These are phyloP conservation scores for Parauchenoglanis punctatus DNA, from an alignment of 2,797 vertebrate species.

Conservation along the genomic window DNA sequence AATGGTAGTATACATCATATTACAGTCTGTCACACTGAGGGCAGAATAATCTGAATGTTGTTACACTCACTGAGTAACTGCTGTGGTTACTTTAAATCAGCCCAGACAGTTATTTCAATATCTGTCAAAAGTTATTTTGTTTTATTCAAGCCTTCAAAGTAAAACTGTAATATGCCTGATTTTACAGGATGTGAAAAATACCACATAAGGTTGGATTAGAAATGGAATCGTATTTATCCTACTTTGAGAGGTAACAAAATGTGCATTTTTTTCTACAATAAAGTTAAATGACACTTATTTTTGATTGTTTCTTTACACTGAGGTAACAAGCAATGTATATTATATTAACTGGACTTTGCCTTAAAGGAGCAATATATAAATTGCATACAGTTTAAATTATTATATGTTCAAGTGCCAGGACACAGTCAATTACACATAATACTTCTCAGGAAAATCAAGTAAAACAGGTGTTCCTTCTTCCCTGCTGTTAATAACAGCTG, in stretches of 20 bases:
- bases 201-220: slow-evolving; percentile 3
- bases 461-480: slow-evolving; percentile 22
- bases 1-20: slow-evolving; percentile 10
- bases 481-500: slow-evolving; percentile 34
- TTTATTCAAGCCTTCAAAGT: slow-evolving; percentile 19
- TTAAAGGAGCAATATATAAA: slow-evolving; percentile 65
- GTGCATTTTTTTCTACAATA: slow-evolving; percentile 36
- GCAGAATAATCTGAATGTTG: slow-evolving; percentile 18
- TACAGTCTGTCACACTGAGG: slow-evolving; percentile 21
- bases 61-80: not conserved
- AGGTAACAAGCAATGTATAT: slow-evolving; percentile 71
- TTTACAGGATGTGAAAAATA: slow-evolving; percentile 19
- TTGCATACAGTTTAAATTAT: slow-evolving; percentile 70
- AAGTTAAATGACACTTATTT: slow-evolving; percentile 28
- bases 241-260: slow-evolving; percentile 40
- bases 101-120: slow-evolving; percentile 17
- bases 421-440: slow-evolving; percentile 61
- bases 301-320: slow-evolving; percentile 68
- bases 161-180: not conserved
- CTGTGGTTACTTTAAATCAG: slow-evolving; percentile 24
- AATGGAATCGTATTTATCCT: slow-evolving; percentile 35
- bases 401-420: slow-evolving; percentile 78
- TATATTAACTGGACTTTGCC: slow-evolving; percentile 64
- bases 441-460: slow-evolving; percentile 38
- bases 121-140: slow-evolving; percentile 5